Base-by-base conservation (phyloP, 2,797 vertebrate genomes). In the Semaprochilodus insignis region DNA sequence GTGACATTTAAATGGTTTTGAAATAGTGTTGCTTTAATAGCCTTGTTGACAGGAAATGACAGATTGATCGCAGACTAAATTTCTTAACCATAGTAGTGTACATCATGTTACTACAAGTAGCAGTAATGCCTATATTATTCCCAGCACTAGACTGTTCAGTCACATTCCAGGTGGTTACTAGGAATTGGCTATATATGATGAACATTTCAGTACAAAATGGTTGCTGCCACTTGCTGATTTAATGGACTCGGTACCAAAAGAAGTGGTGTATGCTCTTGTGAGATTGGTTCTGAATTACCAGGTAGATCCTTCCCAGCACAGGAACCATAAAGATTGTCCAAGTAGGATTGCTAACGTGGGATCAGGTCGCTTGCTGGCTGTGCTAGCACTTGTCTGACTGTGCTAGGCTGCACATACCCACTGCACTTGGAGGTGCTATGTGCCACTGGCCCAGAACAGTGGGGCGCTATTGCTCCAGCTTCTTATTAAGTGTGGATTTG, bases 401-500 rank as follows among this genome's bases (percentile, higher is more conserved):
- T 16, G 7, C 23, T 8, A 27, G 15, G 54, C 23, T 17, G 48
- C 23, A 10, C 27, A 67, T 3, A 27, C 51, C 2, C 71, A 2
- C 21, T 17, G 17, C 21, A 1, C 36, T 31, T 14, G 1, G n/a
- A 52, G 23, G 17, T 4, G 23, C 5, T 72, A 27, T 72, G 69
- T 51, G 44, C 15, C 44, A 17, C 15, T 17, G 48, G 31, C 44
- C 69, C 44, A 72, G 23, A 54, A 27, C 40, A 21, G 10, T 23
- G 21, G 2, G 8, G 27, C 14, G 66, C 67, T 70, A 14, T 44
- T 15, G 67, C 67, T 23, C 17, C 51, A 54, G 25, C 19, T 74
- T 70, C 44, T 14, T 60, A 25, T 54, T 31, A 44, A 81, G 55
- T 48, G 71, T 52, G 80, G 7, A 31, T 71, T 44, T 81, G 74